These are phyloP conservation scores for Muscina levida DNA, from an alignment of 2,888 invertebrate genomes.

Conservation along the genomic window DNA sequence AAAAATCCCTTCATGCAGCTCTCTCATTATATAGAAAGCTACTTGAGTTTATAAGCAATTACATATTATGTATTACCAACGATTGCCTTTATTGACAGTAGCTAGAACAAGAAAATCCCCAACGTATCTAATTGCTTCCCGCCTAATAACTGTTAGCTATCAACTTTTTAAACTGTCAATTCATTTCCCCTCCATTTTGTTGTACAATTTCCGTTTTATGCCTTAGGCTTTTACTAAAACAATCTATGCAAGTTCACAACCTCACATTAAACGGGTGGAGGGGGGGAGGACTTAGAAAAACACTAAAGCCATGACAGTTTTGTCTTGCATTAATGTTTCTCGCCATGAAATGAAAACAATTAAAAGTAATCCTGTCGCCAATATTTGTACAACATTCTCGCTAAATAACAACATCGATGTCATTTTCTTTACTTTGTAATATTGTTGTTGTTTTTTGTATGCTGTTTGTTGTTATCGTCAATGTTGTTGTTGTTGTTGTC, in stretches of 20 bases:
- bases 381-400: conserved; percentile 50
- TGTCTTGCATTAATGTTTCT: conserved; percentile 14
- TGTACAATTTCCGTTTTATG: not conserved
- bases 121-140: not conserved
- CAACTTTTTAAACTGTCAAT: not conserved
- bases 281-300: not conserved
- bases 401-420: conserved; percentile 13
- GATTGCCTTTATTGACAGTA: no score
- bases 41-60: no score
- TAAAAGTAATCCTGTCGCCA: conserved; percentile 54
- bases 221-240: not conserved
- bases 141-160: not conserved
- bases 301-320: conserved; percentile 14
- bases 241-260: no score
- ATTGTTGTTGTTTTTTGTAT: no score
- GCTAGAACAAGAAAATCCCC: not conserved
- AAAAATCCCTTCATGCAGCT: no score
- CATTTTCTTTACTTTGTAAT: conserved; percentile 5
- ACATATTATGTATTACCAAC: no score
- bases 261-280: not conserved
- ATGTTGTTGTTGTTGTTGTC: no score
- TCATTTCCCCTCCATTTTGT: not conserved
- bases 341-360: conserved; percentile 17
- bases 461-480: no score
- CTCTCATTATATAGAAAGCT: no score